Base-by-base conservation (phyloP, 2,797 vertebrate genomes). In the Morelia viridis region DNA sequence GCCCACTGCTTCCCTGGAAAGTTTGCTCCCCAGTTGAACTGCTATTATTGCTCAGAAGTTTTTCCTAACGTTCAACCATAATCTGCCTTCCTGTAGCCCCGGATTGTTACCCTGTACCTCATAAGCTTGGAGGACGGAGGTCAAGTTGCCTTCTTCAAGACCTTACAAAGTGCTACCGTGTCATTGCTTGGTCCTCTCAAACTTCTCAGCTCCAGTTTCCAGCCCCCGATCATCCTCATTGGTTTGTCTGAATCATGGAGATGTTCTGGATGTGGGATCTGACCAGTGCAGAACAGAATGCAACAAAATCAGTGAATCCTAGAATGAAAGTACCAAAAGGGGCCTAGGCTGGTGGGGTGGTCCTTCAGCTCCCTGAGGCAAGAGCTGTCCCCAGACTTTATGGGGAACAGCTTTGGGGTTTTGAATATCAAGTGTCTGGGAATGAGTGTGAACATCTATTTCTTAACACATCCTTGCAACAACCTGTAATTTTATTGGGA, bases 401-500 rank as follows among this genome's bases (percentile, higher is more conserved):
- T 4, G 62, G 62, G 26, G 62, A 64, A 1, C 26, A 28, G 10
- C 26, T 64, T 64, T 64, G 62, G 26, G 62, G 10, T 28, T 64
- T 64, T 64, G 10, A 26, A 64, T 28, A 89, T 88, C 80, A 15
- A 50, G 8, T 15, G 68, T 35, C 85, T 92, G 94, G 2, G 85
- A 9, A 7, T 7, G 71, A 86, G 76, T 26, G 19, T 41, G 92
- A 95, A 93, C 93, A 95, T 93, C 94, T 92, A 86, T 46, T 95
- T 1, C 94, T 95, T 94, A 92, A 94, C 93, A 92, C 22, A 56
- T 90, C 58, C 93, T 92, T 92, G 2, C 84, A 94, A 93, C 88
- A 92, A 94, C 89, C 90, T 93, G 94, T 26, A 94, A 84, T 88
- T 85, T 88, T 80, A 93, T 90, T 86, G 0, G 56, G 92, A 93